phyloP scores from a whole-genome alignment of 2,888 invertebrate species.

The Liodrosophila aerea region DNA sequence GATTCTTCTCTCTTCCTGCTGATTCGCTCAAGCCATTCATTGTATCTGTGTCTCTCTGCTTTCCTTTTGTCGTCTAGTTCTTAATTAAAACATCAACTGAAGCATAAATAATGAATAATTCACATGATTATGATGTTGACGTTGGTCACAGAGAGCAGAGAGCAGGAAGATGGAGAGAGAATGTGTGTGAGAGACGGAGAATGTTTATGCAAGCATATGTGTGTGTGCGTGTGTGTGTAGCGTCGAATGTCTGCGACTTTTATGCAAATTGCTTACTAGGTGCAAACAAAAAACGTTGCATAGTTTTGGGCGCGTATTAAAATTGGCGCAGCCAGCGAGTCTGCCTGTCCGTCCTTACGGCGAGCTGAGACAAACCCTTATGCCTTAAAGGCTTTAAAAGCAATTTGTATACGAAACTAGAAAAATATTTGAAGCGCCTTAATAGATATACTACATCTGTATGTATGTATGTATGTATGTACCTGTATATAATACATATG shows the following conservation, averaged over 20 bases:
- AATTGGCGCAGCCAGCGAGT: slow-evolving; percentile 45
- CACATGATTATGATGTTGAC: slow-evolving; percentile 59
- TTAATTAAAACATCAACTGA: slow-evolving; percentile 76
- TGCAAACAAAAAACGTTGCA: slow-evolving; percentile 51
- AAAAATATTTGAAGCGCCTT: slow-evolving; percentile 29
- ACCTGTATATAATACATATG: too few relatives aligned
- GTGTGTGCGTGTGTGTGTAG: slow-evolving; percentile 1
- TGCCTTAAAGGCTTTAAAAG: slow-evolving; percentile 74
- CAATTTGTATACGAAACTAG: slow-evolving; percentile 58
- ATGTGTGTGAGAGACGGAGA: too few relatives aligned
- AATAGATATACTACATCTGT: slow-evolving; percentile 3
- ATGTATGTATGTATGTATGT: slow-evolving; percentile 1
- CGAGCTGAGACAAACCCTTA: background rate
- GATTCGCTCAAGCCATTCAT: slow-evolving; percentile 10
- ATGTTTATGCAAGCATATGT: background rate
- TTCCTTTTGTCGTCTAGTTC: slow-evolving; percentile 31
- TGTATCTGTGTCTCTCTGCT: slow-evolving; percentile 28
- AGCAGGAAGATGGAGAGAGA: background rate
- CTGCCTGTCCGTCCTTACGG: slow-evolving; percentile 27
- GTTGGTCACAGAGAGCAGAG: slow-evolving; percentile 28
- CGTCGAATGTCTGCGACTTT: slow-evolving; percentile 32
- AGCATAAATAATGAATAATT: slow-evolving; percentile 76
- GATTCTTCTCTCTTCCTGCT: background rate
- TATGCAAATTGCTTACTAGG: slow-evolving; percentile 59
- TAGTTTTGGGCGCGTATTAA: slow-evolving; percentile 65